Base-by-base conservation (phyloP, 2,113 vertebrate genomes). In the Aviceda subcristata region DNA sequence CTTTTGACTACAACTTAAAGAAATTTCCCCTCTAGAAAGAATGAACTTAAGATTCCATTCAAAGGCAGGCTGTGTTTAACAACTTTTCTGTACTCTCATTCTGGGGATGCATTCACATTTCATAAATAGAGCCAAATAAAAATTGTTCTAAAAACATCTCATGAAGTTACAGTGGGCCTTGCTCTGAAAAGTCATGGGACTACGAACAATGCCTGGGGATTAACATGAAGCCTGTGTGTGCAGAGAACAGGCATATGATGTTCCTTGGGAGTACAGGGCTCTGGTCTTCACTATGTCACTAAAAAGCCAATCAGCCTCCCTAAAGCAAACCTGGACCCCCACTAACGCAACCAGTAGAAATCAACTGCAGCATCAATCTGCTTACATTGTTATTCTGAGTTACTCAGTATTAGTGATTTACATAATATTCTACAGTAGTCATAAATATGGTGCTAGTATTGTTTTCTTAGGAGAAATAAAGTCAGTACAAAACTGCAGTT, bases 241-340 rank as follows among this genome's bases (percentile, higher is more conserved):
- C 21, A 14, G 13, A 56, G 57, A 50, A 34, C 34, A 26, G 27
- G 16, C 2, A 1, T 4, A 20, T 1, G 0, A 20, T 18, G 11
- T 6, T 50, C 74, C 63, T 10, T 15, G 24, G 24, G n/a, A 53
- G 32, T 5, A 32, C 2, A 1, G 3, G 15, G 36, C 57, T 72
- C 67, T 10, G 15, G 4, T 27, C 32, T 24, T 45, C 13, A 9
- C 69, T 24, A 4, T 2, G 13, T 22, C 50, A 27, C 76, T 22
- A 7, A 13, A 57, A 60, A 53, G 26, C 41, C 60, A 9, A 26
- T 2, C 36, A 55, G 36, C n/a, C n/a, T 15, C 23, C 45, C 21
- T 6, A n/a, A 10, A 41, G 19, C 60, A 62, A 60, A 24, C 32
- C 34, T 12, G 18, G 56, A 11, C 4, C 19, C 26, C 43, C 68